Base-by-base conservation (phyloP, 2,113 vertebrate genomes). In the Engystomops pustulosus region DNA sequence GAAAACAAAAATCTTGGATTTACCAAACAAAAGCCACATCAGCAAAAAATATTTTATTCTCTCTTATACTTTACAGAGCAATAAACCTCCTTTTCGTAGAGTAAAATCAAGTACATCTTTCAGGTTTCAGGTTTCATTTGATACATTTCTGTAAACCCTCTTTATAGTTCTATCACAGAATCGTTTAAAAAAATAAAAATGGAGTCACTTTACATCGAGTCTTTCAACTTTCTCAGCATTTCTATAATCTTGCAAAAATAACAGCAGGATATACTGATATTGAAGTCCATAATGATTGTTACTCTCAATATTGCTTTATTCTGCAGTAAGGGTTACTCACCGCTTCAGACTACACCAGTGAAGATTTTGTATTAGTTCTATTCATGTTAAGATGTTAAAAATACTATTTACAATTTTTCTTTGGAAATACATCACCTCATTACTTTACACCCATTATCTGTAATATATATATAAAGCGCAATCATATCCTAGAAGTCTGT, bases 341-440 rank as follows among this genome's bases (percentile, higher is more conserved):
- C n/a, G 72, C 72, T 51, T 55, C 65, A 51, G 15, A 77, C 45
- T 68, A 55, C 34, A 72, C 44, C 68, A 60, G 20, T 75, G n/a
- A 30, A 69, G 18, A 77, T 41, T 55, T 69, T 78, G 27, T 47
- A 49, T 69, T 78, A 69, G 62, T 68, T 45, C 41, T 36, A 84
- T 11, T 78, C 41, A 69, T 78, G 34, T 84, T 58, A 32, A 41
- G 58, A 84, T 76, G 62, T 76, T 53, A 69, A 81, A 77, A 84
- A 78, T 70, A 84, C 32, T 84, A 84, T 84, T 76, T 76, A 84
- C 74, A 78, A n/a, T 23, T 76, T 69, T 84, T 84, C 82, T 84
- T 84, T 84, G 82, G 82, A 78, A 84, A 69, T 76, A 47, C 45
- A 58, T 41, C 62, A 23, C 45, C 27, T 53, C 47, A 20, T 53